Conservation (phyloP, 2,113 vertebrate species). For the Anguilla japonica region DNA sequence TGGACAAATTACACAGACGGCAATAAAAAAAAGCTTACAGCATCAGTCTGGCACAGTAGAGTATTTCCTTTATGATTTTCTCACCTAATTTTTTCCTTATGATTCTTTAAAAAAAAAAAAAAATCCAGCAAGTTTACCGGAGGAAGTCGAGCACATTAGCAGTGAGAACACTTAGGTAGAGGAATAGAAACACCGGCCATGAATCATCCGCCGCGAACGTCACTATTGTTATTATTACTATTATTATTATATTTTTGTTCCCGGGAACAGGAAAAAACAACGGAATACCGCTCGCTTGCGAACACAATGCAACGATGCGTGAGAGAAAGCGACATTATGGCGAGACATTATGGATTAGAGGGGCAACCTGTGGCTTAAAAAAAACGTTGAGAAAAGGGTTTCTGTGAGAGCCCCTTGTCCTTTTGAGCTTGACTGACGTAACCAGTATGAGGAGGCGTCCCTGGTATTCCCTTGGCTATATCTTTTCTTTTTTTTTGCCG, state of each 20-base stretch:
- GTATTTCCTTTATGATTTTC: slow-evolving; percentile 48
- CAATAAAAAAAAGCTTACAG: slow-evolving; percentile 41
- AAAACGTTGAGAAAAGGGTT: slow-evolving; percentile 41
- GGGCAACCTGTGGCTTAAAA: slow-evolving; percentile 39
- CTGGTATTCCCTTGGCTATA: slow-evolving; percentile 47
- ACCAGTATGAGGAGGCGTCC: slow-evolving; percentile 42
- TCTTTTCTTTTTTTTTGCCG: slow-evolving; percentile 33
- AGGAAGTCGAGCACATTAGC: slow-evolving; percentile 29
- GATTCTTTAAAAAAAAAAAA: slow-evolving; percentile 13
- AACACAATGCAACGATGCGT: neutral
- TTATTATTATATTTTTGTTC: no score
- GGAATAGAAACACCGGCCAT: slow-evolving; percentile 29
- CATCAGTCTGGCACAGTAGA: slow-evolving; percentile 34
- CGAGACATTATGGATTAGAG: neutral
- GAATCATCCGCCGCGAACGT: slow-evolving; percentile 34
- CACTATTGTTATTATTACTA: no score
- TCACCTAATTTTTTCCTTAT: slow-evolving; percentile 49
- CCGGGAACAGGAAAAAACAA: neutral
- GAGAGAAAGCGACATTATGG: neutral
- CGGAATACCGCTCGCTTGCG: neutral
- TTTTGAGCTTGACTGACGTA: slow-evolving; percentile 52
- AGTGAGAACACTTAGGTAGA: slow-evolving; percentile 24
- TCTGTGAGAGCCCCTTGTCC: slow-evolving; percentile 49
- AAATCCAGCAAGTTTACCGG: slow-evolving; percentile 20
- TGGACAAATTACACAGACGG: slow-evolving; percentile 37